Evolutionary conservation across 2,888 invertebrate species (phyloP).

Genomic region (Thysanoteuthis rhombus): DNA sequence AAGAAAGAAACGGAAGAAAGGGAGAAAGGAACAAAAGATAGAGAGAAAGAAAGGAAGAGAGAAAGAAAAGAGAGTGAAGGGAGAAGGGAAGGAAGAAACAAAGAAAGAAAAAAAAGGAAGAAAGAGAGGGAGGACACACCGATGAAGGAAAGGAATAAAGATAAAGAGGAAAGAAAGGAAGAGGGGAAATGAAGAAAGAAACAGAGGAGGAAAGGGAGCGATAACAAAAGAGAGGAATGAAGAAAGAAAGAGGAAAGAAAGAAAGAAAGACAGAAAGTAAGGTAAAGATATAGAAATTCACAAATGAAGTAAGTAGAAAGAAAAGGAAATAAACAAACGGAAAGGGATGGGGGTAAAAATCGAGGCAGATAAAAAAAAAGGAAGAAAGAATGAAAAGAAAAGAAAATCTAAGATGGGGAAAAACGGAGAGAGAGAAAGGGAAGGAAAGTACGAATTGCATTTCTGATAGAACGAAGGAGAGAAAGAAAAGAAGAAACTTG

Average conservation of each 20-base stretch:
- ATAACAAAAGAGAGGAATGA: neutral
- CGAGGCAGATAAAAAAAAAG: neutral
- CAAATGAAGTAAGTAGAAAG: neutral
- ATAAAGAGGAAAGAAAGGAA: neutral
- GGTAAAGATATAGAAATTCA: neutral
- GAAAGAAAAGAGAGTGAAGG: neutral
- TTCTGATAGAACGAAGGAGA: too few relatives aligned
- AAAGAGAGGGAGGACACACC: neutral
- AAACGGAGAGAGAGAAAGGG: neutral
- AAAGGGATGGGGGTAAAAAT: neutral
- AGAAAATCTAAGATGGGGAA: too few relatives aligned
- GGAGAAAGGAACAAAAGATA: neutral
- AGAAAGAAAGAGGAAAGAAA: neutral
- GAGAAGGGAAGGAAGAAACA: neutral
- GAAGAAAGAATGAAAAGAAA: neutral
- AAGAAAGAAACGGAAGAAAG: neutral
- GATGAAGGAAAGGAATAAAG: too few relatives aligned
- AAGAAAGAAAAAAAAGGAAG: neutral
- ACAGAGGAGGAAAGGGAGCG: neutral
- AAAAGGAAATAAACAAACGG: too few relatives aligned
- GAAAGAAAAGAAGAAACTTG: neutral
- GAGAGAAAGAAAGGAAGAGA: neutral
- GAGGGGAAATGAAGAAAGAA: too few relatives aligned
- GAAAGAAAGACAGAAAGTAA: neutral
- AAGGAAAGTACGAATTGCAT: too few relatives aligned